Percentiles rank a stretch among this genome's conserved stretches.
phyloP scores from a whole-genome alignment of 2,888 invertebrate genomes.

The Meta bourneti region DNA sequence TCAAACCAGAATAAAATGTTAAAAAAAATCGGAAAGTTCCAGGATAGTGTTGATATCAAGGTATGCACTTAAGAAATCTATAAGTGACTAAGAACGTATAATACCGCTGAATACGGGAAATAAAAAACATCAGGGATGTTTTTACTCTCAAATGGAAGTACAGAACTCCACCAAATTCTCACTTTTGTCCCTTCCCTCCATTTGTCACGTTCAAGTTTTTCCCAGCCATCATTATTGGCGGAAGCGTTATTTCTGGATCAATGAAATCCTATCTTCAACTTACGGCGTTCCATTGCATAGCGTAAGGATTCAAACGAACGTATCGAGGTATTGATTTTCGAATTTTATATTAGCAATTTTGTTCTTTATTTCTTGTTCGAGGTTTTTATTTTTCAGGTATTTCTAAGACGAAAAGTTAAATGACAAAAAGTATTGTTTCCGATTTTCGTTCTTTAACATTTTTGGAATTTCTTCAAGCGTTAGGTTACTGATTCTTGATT shows the following conservation, averaged over 20 bases:
- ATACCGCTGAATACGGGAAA: not conserved
- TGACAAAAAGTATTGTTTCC: constrained; percentile 16
- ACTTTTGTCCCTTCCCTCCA: constrained; percentile 7
- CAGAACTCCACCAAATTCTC: constrained; percentile 20
- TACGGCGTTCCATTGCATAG: constrained; percentile 19
- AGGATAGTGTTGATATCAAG: not conserved
- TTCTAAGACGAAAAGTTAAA: constrained; percentile 10
- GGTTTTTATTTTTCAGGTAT: constrained; percentile 21
- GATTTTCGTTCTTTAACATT: not conserved
- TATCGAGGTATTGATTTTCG: constrained; percentile 47
- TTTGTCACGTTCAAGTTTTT: constrained; percentile 42
- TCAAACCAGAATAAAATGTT: too few relatives aligned
- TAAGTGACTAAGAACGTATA: not conserved
- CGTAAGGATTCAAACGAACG: constrained; percentile 33
- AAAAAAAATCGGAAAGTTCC: too few relatives aligned
- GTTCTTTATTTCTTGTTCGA: constrained; percentile 25
- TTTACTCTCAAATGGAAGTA: constrained; percentile 2
- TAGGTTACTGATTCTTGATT: too few relatives aligned
- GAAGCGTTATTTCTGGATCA: constrained; percentile 50
- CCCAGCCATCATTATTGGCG: constrained; percentile 49
- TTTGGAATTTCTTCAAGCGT: not conserved
- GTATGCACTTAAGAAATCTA: not conserved
- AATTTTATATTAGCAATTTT: constrained; percentile 65
- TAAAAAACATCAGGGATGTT: not conserved
- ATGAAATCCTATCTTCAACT: constrained; percentile 36